Evolutionary conservation across 2,797 vertebrate species (phyloP).

Genomic region (Danio tinwini): DNA sequence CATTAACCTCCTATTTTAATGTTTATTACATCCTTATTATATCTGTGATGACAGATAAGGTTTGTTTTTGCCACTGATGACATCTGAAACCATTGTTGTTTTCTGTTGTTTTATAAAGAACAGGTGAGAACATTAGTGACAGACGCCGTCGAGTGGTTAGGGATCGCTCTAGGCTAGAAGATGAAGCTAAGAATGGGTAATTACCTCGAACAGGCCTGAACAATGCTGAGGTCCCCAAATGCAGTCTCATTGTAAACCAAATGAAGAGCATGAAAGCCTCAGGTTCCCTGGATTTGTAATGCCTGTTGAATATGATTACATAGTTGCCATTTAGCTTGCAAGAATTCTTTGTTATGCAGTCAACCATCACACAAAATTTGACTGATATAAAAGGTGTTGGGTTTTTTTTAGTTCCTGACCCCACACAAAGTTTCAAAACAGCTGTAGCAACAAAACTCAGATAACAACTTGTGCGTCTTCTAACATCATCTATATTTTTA

Average conservation of each 20-base stretch:
- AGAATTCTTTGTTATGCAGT: constrained; percentile 22
- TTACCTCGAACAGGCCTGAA: constrained; percentile 34
- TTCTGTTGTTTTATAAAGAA: constrained; percentile 56
- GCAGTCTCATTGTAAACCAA: constrained; percentile 28
- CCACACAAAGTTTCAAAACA: neutral
- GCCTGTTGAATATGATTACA: constrained; percentile 20
- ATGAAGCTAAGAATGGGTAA: constrained; percentile 44
- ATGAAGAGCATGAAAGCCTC: constrained; percentile 21
- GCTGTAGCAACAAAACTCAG: constrained; percentile 2
- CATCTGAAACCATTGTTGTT: constrained; percentile 61
- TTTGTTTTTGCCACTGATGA: constrained; percentile 42
- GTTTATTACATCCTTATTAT: constrained; percentile 43
- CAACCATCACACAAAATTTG: neutral
- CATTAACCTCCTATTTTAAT: constrained; percentile 26
- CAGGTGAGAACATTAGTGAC: constrained; percentile 58
- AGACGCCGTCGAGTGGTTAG: constrained; percentile 25
- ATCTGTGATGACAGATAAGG: constrained; percentile 29
- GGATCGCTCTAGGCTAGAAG: constrained; percentile 24
- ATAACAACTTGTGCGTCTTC: neutral
- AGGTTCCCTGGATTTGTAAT: constrained; percentile 24
- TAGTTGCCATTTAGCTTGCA: constrained; percentile 33
- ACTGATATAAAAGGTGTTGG: neutral
- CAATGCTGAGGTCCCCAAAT: constrained; percentile 23
- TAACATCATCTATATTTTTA: neutral
- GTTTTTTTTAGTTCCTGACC: neutral